Conservation (phyloP, 2,113 vertebrate species). For the Genyomyrus donnyi region DNA sequence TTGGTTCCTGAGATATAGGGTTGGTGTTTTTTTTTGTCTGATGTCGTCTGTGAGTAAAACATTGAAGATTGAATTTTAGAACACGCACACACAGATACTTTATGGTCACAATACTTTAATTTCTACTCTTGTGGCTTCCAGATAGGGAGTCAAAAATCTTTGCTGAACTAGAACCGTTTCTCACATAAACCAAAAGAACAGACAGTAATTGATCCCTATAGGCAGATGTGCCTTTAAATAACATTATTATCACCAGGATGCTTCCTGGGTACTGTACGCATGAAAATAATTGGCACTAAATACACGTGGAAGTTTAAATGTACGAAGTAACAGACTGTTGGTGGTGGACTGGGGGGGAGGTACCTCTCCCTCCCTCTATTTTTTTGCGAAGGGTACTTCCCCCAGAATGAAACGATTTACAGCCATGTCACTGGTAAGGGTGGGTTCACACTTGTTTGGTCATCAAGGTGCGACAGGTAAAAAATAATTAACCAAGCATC, state of each 20-base stretch:
- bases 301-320: background rate
- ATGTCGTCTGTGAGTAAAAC: background rate
- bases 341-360: background rate
- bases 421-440: background rate
- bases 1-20: background rate
- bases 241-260: background rate
- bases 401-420: background rate
- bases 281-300: background rate
- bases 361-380: background rate
- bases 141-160: background rate
- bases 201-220: background rate
- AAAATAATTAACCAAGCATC: too few relatives aligned
- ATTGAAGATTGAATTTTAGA: background rate
- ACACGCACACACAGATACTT: background rate
- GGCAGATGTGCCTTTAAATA: background rate
- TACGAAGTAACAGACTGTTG: background rate
- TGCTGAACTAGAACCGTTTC: background rate
- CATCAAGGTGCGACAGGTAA: background rate
- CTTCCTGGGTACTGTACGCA: background rate
- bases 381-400: background rate
- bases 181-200: background rate
- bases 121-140: background rate
- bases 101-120: background rate
- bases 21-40: too few relatives aligned
- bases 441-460: background rate